Conservation (phyloP, 2,113 vertebrate species). For the Pterocles burchelli region DNA sequence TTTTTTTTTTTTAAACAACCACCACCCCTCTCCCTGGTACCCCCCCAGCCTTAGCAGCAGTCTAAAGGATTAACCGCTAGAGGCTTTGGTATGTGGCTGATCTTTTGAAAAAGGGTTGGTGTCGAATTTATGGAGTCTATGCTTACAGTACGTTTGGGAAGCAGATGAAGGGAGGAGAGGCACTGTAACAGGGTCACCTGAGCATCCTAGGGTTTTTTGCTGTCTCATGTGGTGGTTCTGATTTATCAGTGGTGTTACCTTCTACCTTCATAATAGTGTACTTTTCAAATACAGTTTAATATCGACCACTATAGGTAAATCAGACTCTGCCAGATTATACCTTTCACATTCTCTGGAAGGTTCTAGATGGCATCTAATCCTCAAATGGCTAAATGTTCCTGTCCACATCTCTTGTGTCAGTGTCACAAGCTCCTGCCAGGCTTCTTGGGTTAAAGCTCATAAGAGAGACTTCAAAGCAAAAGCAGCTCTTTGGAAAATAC, state of each 20-base stretch:
- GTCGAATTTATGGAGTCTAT: not conserved
- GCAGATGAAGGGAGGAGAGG: not conserved
- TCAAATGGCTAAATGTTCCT: not conserved
- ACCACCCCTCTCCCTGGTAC: rapidly evolving
- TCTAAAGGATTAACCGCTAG: not conserved
- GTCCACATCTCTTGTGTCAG: not conserved
- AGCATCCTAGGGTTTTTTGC: not conserved
- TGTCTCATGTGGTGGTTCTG: too few relatives aligned
- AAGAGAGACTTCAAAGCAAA: not conserved
- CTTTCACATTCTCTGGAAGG: not conserved
- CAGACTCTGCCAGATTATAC: not conserved
- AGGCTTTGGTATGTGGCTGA: not conserved
- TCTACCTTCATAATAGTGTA: not conserved
- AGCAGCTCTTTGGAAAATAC: not conserved
- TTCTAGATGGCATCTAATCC: not conserved
- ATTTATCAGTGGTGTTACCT: not conserved
- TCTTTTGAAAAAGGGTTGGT: not conserved
- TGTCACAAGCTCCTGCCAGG: not conserved
- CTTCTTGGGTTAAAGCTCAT: not conserved
- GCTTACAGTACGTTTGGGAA: not conserved
- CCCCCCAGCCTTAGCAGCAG: not conserved
- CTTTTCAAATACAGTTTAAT: not conserved
- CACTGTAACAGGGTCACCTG: not conserved
- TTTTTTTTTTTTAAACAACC: not conserved
- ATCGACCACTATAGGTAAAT: rapidly evolving